A percentile compares a stretch with the other conserved stretches of the same genome.
Conservation (phyloP, 2,113 vertebrate genomes). For the Chaetodon auriga region DNA sequence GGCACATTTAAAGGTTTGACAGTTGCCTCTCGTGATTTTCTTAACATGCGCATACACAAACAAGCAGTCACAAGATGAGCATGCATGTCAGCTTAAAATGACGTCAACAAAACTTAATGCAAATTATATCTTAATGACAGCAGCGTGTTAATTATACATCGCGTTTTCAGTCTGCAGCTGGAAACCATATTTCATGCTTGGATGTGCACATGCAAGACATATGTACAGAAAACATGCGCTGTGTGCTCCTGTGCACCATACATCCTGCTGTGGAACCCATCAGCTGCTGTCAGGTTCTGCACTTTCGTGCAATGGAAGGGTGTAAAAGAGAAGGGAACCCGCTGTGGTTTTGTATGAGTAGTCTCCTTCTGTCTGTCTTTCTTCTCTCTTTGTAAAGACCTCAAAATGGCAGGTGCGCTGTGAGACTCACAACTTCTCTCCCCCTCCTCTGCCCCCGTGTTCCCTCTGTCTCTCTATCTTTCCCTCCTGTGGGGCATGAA, state of each 20-base stretch:
- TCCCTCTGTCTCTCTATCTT: conserved; percentile 22
- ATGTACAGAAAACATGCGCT: conserved; percentile 27
- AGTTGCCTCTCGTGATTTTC: background rate
- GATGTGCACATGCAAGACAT: conserved; percentile 40
- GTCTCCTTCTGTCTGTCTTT: conserved; percentile 49
- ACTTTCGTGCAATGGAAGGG: conserved; percentile 38
- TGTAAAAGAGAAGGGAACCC: conserved; percentile 36
- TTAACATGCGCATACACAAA: conserved; percentile 9
- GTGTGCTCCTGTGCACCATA: conserved; percentile 6
- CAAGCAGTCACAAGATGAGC: background rate
- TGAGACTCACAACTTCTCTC: conserved; percentile 15
- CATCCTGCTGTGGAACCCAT: conserved; percentile 47
- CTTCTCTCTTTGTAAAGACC: conserved; percentile 47
- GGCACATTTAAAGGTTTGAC: conserved; percentile 11
- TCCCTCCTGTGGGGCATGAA: conserved; percentile 53
- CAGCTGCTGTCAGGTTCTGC: conserved; percentile 57
- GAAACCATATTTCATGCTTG: conserved; percentile 57
- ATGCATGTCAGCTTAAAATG: background rate
- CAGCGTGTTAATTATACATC: conserved; percentile 50
- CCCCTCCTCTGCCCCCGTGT: conserved; percentile 10
- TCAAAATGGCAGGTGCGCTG: conserved; percentile 50
- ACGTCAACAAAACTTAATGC: conserved; percentile 30
- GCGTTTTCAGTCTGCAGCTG: conserved; percentile 25
- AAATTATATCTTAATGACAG: conserved; percentile 33
- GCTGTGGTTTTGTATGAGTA: conserved; percentile 41